These are phyloP conservation scores for Saccostrea cuccullata DNA, from an alignment of 1,140 invertebrate genomes.

Conservation along the genomic window DNA sequence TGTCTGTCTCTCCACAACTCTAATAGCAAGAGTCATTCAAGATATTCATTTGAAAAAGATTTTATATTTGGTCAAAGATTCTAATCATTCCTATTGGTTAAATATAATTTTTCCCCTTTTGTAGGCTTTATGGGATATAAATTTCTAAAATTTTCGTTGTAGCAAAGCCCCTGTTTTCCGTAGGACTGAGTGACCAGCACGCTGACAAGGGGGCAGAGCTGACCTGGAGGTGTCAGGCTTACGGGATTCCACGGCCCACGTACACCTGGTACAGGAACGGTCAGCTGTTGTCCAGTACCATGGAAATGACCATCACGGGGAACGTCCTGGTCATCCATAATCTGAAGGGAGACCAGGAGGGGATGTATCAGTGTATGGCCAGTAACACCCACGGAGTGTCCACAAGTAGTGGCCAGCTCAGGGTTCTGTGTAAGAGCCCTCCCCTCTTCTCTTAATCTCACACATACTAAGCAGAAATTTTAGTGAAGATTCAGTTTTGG, in stretches of 20 bases:
- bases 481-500: too few species aligned
- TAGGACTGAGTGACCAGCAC: constrained; percentile 91
- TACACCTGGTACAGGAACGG: constrained; percentile 92
- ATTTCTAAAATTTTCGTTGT: background rate
- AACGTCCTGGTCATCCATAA: constrained; percentile 45
- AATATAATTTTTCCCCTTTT: background rate
- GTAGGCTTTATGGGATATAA: background rate
- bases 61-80: too few species aligned
- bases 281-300: constrained; percentile 82
- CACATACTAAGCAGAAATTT: too few species aligned
- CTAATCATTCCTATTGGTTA: background rate
- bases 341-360: constrained; percentile 38
- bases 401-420: constrained; percentile 45
- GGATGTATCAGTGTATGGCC: constrained; percentile 55
- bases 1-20: too few species aligned
- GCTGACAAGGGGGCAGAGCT: constrained; percentile 89
- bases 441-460: background rate
- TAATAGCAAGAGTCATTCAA: too few species aligned
- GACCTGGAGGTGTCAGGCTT: constrained; percentile 96
- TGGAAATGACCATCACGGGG: constrained; percentile 43
- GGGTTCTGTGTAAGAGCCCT: constrained; percentile 40
- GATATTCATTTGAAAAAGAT: too few species aligned
- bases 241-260: constrained; percentile 94
- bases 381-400: constrained; percentile 44
- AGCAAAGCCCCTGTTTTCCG: constrained; percentile 95